Conservation (phyloP, 2,888 invertebrate species). For the Eupithecia centaureata region DNA sequence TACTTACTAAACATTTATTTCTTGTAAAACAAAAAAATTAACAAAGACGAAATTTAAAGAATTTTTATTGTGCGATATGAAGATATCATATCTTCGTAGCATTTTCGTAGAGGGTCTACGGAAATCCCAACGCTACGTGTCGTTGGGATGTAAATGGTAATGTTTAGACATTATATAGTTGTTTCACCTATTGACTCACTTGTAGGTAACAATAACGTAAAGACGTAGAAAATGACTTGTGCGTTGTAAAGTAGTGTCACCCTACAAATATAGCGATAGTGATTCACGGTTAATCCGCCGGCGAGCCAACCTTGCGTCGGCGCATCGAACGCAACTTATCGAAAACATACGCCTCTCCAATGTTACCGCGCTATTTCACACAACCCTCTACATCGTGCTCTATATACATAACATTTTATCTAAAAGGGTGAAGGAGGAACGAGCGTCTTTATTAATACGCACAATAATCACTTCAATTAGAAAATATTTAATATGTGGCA, state of each 20-base stretch:
- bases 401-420: not conserved
- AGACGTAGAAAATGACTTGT: not conserved
- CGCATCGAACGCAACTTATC: slow-evolving; percentile 49
- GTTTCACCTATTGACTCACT: not conserved
- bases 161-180: not conserved
- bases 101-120: slow-evolving; percentile 13
- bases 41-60: too few relatives aligned
- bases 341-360: slow-evolving; percentile 60
- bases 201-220: not conserved
- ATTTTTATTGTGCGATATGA: not conserved
- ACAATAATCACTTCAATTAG: too few relatives aligned
- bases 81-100: not conserved
- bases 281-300: slow-evolving; percentile 38
- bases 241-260: slow-evolving; percentile 22
- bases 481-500: too few relatives aligned
- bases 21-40: not conserved
- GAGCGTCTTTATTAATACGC: not conserved
- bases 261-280: slow-evolving; percentile 52
- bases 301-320: slow-evolving; percentile 31
- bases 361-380: slow-evolving; percentile 62
- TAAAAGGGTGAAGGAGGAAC: not conserved
- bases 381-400: slow-evolving; percentile 51
- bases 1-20: not conserved
- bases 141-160: not conserved
- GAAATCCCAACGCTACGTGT: not conserved